Evolutionary conservation across 2,888 invertebrate species (phyloP), one percentile per base, ranked within the genome.

Genomic region (Argyresthia albistria): DNA sequence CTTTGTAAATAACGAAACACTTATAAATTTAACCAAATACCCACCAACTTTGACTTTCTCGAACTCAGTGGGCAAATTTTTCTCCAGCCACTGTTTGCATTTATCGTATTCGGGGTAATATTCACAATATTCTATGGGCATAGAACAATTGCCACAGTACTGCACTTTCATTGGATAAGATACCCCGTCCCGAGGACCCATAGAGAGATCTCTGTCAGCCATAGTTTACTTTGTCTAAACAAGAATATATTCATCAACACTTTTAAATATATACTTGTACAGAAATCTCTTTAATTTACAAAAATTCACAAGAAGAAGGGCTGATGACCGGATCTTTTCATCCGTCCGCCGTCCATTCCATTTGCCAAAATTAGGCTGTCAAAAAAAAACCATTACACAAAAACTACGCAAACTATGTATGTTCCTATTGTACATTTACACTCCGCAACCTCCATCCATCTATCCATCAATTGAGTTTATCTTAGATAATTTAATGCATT

Each of bases 101-200:
- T 97, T 97, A 59, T 98, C 98, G 75, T 96, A 97, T 77, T 97
- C 97, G 9, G 98, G 98, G 81, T 98, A 97, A 80, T 96, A 98
- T 89, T 99, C 98, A 80, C 99, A 99, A 76, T 98, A 99, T 95
- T 97, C 97, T 71, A 96, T 93, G n/a, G 97, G 97, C 91, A 97
- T 93, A 56, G 94, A 92, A 87, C 97, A 97, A 78, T 97, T 97
- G 47, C 97, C 97, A 79, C 97, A 98, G 79, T 98, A 98, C 61
- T 92, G 88, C 57, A 98, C 94, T 74, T 90, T 91, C 57, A 95
- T 63, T 15, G 97, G 97, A 80, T 97, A 98, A 56, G 87, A 89
- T 56, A 94, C 89, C 58, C 93, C 94, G 66, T 90, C 89, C 62
- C 91, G 91, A 56, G 93, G 93, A 62, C 92, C 93, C 76, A 90